Percentiles rank a stretch among this genome's conserved stretches.
phyloP scores from a whole-genome alignment of 2,888 invertebrate species.

The Caenorhabditis sinica region DNA sequence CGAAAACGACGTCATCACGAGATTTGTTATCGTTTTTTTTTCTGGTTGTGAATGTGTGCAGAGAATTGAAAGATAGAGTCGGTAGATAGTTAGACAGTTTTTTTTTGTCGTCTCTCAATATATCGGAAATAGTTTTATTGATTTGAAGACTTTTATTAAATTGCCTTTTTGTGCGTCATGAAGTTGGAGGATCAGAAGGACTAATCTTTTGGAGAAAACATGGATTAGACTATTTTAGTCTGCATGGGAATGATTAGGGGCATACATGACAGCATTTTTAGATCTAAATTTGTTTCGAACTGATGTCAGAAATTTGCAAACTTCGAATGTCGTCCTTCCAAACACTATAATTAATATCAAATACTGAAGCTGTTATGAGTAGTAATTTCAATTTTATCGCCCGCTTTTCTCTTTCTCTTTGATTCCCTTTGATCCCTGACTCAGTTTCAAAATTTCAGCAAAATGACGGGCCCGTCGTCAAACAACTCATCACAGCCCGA shows the following conservation, averaged over 20 bases:
- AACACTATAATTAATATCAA: no score
- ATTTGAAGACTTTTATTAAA: not conserved
- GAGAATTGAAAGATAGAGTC: conserved; percentile 4
- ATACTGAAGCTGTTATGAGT: no score
- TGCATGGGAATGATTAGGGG: not conserved
- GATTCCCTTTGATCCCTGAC: not conserved
- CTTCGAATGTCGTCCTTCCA: no score
- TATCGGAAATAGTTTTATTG: not conserved
- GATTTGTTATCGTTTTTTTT: conserved; percentile 53
- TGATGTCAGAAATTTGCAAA: no score
- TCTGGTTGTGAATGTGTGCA: conserved; percentile 6
- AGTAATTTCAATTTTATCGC: no score
- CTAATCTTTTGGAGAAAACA: conserved; percentile 18
- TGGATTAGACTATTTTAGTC: conserved; percentile 1
- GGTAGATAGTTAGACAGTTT: conserved; percentile 23
- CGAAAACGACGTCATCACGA: conserved; percentile 26
- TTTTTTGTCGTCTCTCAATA: not conserved
- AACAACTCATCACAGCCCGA: conserved; percentile 72
- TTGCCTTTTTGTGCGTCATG: conserved; percentile 7
- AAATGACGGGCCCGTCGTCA: conserved; percentile 56
- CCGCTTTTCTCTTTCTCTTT: not conserved
- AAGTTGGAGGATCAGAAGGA: conserved; percentile 9
- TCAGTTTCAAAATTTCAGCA: not conserved
- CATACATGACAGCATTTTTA: not conserved
- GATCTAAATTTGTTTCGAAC: no score